A percentile compares a stretch with the other conserved stretches of the same genome.
These are phyloP conservation scores for Thyatira batis DNA, from an alignment of 2,888 invertebrate genomes.

Conservation along the genomic window DNA sequence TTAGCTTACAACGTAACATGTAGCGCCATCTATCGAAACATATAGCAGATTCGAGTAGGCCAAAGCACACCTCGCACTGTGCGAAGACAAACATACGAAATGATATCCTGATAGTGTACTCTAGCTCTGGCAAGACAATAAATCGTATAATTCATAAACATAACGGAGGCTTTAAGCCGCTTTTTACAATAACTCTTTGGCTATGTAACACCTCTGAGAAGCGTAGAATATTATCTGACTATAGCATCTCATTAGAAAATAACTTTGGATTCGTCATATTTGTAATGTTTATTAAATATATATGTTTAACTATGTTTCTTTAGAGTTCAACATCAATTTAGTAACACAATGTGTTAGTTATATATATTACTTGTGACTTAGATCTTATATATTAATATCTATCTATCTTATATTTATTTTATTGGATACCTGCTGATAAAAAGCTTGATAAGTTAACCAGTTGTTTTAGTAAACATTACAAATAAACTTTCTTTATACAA, in stretches of 20 bases:
- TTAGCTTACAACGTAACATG: not conserved
- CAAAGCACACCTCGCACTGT: constrained; percentile 6
- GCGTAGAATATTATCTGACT: constrained; percentile 57
- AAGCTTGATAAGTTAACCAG: too few species aligned
- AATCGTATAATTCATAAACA: constrained; percentile 45
- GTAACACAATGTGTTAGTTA: too few species aligned
- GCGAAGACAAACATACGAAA: constrained; percentile 1
- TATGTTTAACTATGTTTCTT: too few species aligned
- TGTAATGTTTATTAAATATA: not conserved
- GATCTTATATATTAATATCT: too few species aligned
- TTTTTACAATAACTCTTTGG: constrained; percentile 73
- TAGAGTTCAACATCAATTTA: too few species aligned
- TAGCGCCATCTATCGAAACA: constrained; percentile 6
- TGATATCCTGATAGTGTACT: not conserved
- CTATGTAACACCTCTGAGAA: constrained; percentile 68
- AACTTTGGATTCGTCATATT: not conserved
- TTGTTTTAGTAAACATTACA: constrained; percentile 36
- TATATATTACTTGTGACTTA: too few species aligned
- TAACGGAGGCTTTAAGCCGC: constrained; percentile 57
- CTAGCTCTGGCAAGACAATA: constrained; percentile 37
- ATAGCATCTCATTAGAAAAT: constrained; percentile 44
- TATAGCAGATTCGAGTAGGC: not conserved
- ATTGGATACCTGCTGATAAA: too few species aligned
- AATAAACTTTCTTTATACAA: constrained; percentile 26
- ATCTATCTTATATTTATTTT: too few species aligned